Conservation (phyloP, 2,113 vertebrate species). For the Cottus gobio region DNA sequence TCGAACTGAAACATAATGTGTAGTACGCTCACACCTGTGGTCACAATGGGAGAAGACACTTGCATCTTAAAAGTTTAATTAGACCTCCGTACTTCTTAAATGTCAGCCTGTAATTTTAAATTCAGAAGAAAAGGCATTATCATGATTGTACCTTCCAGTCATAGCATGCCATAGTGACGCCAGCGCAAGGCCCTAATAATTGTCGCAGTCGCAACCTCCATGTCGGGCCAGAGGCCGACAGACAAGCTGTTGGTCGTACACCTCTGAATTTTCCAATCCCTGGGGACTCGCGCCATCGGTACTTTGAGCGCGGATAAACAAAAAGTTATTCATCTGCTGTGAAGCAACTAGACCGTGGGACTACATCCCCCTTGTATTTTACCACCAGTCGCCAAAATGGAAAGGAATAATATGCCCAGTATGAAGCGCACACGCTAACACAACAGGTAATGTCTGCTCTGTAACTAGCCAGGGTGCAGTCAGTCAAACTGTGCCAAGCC, state of each 20-base stretch:
- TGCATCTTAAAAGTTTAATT: not conserved
- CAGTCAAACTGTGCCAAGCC: constrained; percentile 58
- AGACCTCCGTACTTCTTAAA: not conserved
- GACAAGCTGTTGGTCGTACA: not conserved
- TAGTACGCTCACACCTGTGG: not conserved
- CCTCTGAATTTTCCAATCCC: not conserved
- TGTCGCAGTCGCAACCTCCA: no score
- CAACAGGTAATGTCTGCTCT: constrained; percentile 70
- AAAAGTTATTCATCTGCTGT: not conserved
- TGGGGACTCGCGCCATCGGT: not conserved
- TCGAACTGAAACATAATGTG: not conserved
- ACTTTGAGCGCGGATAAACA: not conserved
- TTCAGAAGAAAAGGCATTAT: not conserved
- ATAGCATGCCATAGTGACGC: no score
- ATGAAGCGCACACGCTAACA: not conserved
- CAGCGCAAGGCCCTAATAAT: no score
- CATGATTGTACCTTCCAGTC: not conserved
- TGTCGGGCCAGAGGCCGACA: no score
- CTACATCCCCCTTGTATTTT: constrained; percentile 43
- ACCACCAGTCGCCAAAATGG: constrained; percentile 46
- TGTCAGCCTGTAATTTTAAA: not conserved
- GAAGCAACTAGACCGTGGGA: constrained; percentile 24
- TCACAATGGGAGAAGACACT: not conserved
- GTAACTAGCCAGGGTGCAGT: constrained; percentile 43
- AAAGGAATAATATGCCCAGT: constrained; percentile 57